phyloP scores from a whole-genome alignment of 2,888 invertebrate species.

The Rhagonycha lutea region DNA sequence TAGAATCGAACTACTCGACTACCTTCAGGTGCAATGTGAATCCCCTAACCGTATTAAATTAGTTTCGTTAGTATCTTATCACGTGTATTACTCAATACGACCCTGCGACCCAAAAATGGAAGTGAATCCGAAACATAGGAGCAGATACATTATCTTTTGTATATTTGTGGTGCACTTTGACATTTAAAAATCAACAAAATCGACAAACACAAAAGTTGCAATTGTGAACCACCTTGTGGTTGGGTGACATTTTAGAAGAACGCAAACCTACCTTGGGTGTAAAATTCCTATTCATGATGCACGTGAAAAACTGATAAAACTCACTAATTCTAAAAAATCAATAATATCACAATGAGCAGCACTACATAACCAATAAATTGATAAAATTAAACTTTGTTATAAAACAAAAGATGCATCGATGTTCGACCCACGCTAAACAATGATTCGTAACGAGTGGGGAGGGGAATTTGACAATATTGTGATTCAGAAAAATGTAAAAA shows the following conservation, averaged over 20 bases:
- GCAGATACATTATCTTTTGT: background rate
- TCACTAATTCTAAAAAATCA: background rate
- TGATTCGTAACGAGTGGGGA: background rate
- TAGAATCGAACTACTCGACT: background rate
- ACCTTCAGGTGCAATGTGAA: background rate
- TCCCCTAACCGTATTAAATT: background rate
- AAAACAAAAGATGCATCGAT: background rate
- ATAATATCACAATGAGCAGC: background rate
- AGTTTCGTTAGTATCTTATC: background rate
- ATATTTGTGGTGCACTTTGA: background rate
- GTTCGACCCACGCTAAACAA: background rate
- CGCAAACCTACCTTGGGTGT: background rate
- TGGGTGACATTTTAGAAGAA: background rate
- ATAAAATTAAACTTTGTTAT: background rate
- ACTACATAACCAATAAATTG: background rate
- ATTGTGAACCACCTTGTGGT: background rate
- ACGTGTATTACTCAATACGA: background rate
- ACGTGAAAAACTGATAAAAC: background rate
- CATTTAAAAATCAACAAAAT: background rate
- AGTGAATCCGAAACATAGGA: background rate
- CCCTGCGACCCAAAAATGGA: background rate
- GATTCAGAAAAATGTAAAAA: slow-evolving; percentile 12
- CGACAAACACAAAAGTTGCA: background rate
- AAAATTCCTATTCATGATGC: background rate
- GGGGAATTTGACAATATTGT: background rate